Evolutionary conservation across 1,140 invertebrate species (phyloP), one percentile per base, ranked within the genome.

Genomic region (Neodiprion pinetum): DNA sequence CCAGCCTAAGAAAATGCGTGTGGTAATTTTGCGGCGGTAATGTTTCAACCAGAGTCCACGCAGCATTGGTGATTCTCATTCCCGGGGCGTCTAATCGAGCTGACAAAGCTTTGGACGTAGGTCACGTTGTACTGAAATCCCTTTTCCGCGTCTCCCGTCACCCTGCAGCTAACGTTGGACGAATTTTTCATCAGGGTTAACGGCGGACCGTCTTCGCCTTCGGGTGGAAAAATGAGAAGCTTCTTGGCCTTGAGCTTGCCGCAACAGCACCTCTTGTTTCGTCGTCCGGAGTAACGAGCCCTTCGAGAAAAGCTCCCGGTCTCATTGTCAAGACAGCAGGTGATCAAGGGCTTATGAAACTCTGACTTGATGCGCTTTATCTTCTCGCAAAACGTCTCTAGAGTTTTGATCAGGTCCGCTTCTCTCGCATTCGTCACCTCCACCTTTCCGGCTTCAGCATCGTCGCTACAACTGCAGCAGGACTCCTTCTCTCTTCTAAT

Each of bases 211-310:
- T n/a, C 9, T 9, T 79, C 75, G 1, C 78, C 80, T 10, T 77
- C 70, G 0, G 85, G 83, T 9, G 85, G 83, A 73, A 82, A 86
- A 47, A 85, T 77, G 1, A 85, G 67, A 70, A 86, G 80, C 23
- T 79, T 83, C 17, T 74, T 78, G 7, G 78, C 11, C 21, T 73
- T 78, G 0, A 49, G 69, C 12, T 73, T 73, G 7, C 66, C 73
- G 2, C 66, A n/a, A 14, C 47, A 48, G 9, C 75, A 70, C 2
- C 72, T 72, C 1, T 78, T 74, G 10, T 78, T 81, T 40, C 28
- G 28, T 40, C 28, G 2, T 40, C 28, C 28, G 28, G 28, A 40
- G 28, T 40, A 40, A 2, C 1, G 5, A 0, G 71, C 76, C 0
- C 83, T 71, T 17, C 75, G 79, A 9, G 78, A 78, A 47, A 23